These are phyloP conservation scores for Lycaon pictus DNA, from an alignment of 2,113 vertebrate genomes.

Conservation along the genomic window DNA sequence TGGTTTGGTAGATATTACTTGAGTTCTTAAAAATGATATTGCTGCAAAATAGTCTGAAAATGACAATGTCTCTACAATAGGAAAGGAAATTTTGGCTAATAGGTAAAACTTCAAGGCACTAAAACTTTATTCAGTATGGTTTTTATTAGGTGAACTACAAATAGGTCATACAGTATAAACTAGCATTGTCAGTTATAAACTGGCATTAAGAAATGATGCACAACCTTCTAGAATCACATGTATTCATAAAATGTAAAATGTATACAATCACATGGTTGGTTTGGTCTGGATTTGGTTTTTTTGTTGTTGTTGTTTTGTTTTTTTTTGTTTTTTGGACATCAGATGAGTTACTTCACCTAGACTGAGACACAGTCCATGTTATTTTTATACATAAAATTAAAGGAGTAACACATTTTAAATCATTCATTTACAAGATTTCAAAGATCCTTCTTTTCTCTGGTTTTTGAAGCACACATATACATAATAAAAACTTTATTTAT, in stretches of 20 bases:
- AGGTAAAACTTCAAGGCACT: not conserved
- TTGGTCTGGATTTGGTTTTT: too few relatives aligned
- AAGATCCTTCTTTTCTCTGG: not conserved
- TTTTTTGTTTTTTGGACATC: not conserved
- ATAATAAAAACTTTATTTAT: not conserved
- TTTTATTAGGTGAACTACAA: not conserved
- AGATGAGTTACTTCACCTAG: not conserved
- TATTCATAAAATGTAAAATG: not conserved
- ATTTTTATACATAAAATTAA: conserved; percentile 25
- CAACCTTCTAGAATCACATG: conserved; percentile 3
- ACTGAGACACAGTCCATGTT: not conserved
- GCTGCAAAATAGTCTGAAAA: not conserved
- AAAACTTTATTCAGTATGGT: not conserved
- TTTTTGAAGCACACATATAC: not conserved
- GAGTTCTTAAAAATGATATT: not conserved
- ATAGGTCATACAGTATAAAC: not conserved
- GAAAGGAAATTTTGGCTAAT: not conserved
- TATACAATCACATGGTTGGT: not conserved
- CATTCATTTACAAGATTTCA: not conserved
- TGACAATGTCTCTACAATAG: not conserved
- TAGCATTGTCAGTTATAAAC: not conserved
- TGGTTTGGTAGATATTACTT: not conserved
- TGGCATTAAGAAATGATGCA: not conserved
- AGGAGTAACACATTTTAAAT: not conserved
- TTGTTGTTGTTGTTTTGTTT: too few relatives aligned